phyloP scores from a whole-genome alignment of 2,888 invertebrate species.

The Rhodophaea formosa region DNA sequence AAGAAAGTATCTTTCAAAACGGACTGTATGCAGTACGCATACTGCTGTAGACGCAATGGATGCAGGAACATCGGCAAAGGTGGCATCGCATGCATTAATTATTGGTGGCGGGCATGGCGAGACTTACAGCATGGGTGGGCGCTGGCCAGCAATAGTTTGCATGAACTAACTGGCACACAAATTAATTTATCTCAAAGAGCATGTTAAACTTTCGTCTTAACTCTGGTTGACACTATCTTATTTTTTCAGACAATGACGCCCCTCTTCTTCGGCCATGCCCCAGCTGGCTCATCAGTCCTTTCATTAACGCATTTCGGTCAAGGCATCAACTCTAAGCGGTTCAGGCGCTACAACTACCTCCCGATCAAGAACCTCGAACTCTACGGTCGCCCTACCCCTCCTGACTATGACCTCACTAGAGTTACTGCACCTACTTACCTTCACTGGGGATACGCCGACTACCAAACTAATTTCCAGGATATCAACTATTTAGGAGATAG shows the following conservation, averaged over 20 bases:
- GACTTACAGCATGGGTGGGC: too few relatives aligned
- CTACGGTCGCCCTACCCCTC: conserved; percentile 45
- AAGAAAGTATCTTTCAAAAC: too few relatives aligned
- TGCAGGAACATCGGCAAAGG: too few relatives aligned
- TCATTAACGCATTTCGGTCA: conserved; percentile 56
- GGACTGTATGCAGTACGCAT: too few relatives aligned
- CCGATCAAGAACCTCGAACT: conserved; percentile 36
- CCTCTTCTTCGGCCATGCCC: conserved; percentile 46
- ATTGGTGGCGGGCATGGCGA: too few relatives aligned
- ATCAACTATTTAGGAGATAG: conserved; percentile 31
- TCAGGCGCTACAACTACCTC: conserved; percentile 47
- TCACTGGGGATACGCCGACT: conserved; percentile 36
- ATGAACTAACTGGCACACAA: too few relatives aligned
- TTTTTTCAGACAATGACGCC: conserved; percentile 50
- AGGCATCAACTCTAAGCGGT: conserved; percentile 38
- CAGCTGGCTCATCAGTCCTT: conserved; percentile 51
- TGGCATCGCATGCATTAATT: too few relatives aligned
- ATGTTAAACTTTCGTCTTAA: too few relatives aligned
- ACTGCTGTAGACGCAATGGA: too few relatives aligned
- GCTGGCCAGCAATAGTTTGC: too few relatives aligned
- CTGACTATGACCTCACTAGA: conserved; percentile 41
- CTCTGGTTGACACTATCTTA: too few relatives aligned
- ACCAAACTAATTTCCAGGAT: conserved; percentile 39
- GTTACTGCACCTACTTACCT: conserved; percentile 43
- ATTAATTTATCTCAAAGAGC: too few relatives aligned